phyloP scores from a whole-genome alignment of 2,888 invertebrate species.

The Nebria brevicollis region DNA sequence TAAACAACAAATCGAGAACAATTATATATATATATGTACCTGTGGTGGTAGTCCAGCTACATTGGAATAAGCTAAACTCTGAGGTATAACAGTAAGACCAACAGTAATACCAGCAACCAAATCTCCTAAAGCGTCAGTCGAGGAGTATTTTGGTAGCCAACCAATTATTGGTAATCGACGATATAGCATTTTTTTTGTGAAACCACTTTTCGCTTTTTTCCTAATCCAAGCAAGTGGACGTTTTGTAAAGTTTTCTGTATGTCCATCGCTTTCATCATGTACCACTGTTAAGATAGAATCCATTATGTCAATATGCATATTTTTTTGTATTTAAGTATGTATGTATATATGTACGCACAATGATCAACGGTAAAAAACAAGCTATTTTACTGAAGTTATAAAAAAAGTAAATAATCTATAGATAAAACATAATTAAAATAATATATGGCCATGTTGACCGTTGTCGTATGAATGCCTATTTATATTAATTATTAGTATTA shows the following conservation, averaged over 20 bases:
- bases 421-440: too few relatives aligned
- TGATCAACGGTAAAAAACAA: too few relatives aligned
- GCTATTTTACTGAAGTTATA: too few relatives aligned
- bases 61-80: slow-evolving; percentile 84
- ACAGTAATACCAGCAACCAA: slow-evolving; percentile 92
- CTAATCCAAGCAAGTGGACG: slow-evolving; percentile 58
- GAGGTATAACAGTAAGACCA: slow-evolving; percentile 93
- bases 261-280: slow-evolving; percentile 35
- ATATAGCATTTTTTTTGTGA: slow-evolving; percentile 76
- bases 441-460: too few relatives aligned
- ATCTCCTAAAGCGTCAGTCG: slow-evolving; percentile 82
- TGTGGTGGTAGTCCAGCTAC: slow-evolving; percentile 81
- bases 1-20: background rate
- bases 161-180: slow-evolving; percentile 77
- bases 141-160: slow-evolving; percentile 83
- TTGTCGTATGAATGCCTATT: too few relatives aligned
- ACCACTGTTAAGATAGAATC: slow-evolving; percentile 15
- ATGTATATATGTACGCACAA: too few relatives aligned
- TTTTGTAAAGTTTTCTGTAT: slow-evolving; percentile 49
- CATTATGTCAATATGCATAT: background rate
- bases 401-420: too few relatives aligned
- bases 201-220: slow-evolving; percentile 63
- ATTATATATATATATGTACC: slow-evolving; percentile 63
- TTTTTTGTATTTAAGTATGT: too few relatives aligned
- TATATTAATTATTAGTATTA: too few relatives aligned